Evolutionary conservation across 2,113 vertebrate genomes (phyloP).

Genomic region (Malurus alboscapulatus): DNA sequence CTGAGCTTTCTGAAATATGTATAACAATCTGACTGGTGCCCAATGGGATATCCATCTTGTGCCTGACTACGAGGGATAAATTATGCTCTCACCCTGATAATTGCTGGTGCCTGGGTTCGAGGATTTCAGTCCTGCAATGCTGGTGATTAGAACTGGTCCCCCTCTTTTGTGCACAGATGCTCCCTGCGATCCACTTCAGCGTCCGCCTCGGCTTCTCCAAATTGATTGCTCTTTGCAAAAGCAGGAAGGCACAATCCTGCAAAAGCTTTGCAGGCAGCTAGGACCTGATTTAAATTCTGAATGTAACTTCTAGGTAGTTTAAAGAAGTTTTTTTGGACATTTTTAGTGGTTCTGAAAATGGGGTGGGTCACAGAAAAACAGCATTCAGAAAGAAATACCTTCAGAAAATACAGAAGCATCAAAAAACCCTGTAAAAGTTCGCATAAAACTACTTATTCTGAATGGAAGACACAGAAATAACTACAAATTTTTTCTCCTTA

Average conservation of each 20-base stretch:
- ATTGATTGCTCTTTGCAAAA: background rate
- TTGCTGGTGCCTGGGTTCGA: conserved; percentile 17
- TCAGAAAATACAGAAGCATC: background rate
- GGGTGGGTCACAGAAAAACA: background rate
- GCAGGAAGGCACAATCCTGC: background rate
- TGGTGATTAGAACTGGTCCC: background rate
- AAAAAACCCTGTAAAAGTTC: background rate
- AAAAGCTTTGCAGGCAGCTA: background rate
- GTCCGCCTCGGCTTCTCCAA: background rate
- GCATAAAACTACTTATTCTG: background rate
- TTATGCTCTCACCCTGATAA: conserved; percentile 26
- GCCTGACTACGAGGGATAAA: conserved; percentile 23
- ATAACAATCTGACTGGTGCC: background rate
- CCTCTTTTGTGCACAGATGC: background rate
- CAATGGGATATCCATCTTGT: conserved; percentile 21
- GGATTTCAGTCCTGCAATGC: background rate
- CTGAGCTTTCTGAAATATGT: conserved; percentile 20
- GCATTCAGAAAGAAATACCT: background rate
- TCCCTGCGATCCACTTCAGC: background rate
- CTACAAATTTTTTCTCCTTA: background rate
- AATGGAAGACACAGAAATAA: background rate
- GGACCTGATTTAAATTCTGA: background rate
- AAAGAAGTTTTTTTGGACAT: background rate
- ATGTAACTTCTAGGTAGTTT: background rate
- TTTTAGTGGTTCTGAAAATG: background rate